Evolutionary conservation across 2,113 vertebrate genomes (phyloP).

Genomic region (Thalassoma bifasciatum): DNA sequence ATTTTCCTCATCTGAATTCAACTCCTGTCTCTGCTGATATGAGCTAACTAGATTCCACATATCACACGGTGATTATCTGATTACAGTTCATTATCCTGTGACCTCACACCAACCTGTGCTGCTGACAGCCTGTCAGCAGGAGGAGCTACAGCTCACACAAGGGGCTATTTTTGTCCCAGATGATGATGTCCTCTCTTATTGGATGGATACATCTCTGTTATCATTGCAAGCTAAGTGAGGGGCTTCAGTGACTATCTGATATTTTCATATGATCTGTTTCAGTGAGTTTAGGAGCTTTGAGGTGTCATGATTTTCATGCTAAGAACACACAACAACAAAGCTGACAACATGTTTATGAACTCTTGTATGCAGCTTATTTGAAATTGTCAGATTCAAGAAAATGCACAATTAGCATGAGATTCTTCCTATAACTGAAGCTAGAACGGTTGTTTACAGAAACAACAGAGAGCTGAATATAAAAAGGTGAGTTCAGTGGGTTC

Average conservation of each 20-base stretch:
- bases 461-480: neutral
- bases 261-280: too few species aligned
- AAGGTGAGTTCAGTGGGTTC: neutral
- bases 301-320: neutral
- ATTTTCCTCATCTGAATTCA: conserved; percentile 46
- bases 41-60: conserved; percentile 40
- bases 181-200: conserved; percentile 1
- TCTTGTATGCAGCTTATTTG: too few species aligned
- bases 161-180: neutral
- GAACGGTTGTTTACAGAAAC: neutral
- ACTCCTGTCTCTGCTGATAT: conserved; percentile 42
- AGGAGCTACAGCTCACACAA: conserved; percentile 5
- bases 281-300: neutral
- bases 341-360: too few species aligned
- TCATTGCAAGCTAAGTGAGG: conserved; percentile 8
- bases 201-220: neutral
- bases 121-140: conserved; percentile 32
- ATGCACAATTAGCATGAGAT: neutral
- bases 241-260: neutral
- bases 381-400: neutral
- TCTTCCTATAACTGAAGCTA: neutral
- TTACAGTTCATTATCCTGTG: conserved; percentile 37
- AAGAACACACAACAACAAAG: neutral
- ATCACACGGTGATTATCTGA: conserved; percentile 44
- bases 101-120: conserved; percentile 29